Evolutionary conservation across 2,888 invertebrate species (phyloP), one percentile per base, ranked within the genome.

Genomic region (Yponomeuta plumbellus): DNA sequence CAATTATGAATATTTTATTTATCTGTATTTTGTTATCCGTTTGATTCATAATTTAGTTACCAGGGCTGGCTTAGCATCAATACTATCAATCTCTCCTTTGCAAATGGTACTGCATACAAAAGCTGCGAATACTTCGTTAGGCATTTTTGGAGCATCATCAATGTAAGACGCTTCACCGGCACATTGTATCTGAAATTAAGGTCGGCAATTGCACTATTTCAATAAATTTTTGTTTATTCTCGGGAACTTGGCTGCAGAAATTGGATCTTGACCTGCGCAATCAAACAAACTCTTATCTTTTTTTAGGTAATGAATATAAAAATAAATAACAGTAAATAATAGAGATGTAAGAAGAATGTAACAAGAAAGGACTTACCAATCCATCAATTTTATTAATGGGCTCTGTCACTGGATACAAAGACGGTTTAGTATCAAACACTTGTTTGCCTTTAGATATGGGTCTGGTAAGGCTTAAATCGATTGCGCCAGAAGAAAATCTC

Each of bases 111-210:
- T 81, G 0, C 93, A 75, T 0, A 94, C 94, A 68, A 95, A 93
- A 1, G 93, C 93, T 39, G 93, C 95, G 77, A 91, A 93, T 2
- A 95, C 91, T 80, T 96, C 94, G 71, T 93, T 91, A 0, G 91
- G 88, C 0, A 85, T 75, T 0, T 85, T 77, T 1, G 92, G 92
- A 40, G 93, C 77, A 74, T 96, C 96, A 73, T 94, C 93, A 0
- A 92, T 84, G 75, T 93, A 96, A 70, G 92, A 85, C 0, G 94
- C 94, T 79, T 95, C 94, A 0, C 96, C 96, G 64, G 94, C 91
- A 70, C 93, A 92, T 81, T 94, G 94, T 66, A 91, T 83, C 84
- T 85, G 67, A 22, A 69, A 68, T 34, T 8, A 34, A 34, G n/a
- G n/a, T n/a, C n/a, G n/a, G n/a, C 26, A 26, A 26, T 26, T 26